Conservation (phyloP, 2,113 vertebrate genomes). For the Chaetodon auriga region DNA sequence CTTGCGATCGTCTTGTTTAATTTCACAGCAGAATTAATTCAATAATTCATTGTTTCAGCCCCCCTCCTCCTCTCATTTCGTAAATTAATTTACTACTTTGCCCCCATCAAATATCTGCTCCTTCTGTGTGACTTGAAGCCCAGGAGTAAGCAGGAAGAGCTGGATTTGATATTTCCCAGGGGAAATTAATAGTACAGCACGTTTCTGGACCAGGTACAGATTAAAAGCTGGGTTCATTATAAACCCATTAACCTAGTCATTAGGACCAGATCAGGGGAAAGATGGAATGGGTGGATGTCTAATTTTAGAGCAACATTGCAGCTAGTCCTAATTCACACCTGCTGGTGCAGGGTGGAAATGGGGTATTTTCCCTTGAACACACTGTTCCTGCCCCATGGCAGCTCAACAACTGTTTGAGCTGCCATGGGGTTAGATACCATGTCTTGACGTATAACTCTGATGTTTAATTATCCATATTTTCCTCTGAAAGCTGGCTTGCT, state of each 20-base stretch:
- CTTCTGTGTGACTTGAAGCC: constrained; percentile 36
- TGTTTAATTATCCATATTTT: background rate
- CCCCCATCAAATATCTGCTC: constrained; percentile 32
- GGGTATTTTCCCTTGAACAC: constrained; percentile 43
- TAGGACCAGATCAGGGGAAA: constrained; percentile 71
- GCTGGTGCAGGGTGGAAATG: constrained; percentile 15
- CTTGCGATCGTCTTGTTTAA: constrained; percentile 23
- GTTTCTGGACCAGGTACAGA: constrained; percentile 80
- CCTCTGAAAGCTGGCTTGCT: background rate
- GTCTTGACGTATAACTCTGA: background rate
- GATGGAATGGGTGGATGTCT: constrained; percentile 58
- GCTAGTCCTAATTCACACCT: constrained; percentile 42
- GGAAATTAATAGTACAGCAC: constrained; percentile 81
- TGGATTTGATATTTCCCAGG: constrained; percentile 71
- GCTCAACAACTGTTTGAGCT: too few species aligned
- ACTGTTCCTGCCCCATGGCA: background rate
- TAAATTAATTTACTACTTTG: constrained; percentile 52
- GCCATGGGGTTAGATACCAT: background rate
- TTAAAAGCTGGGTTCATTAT: constrained; percentile 77
- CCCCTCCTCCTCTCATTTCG: constrained; percentile 33
- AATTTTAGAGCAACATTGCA: constrained; percentile 65
- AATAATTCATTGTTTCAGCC: constrained; percentile 45
- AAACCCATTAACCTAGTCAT: constrained; percentile 85
- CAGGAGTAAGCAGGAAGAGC: constrained; percentile 35
- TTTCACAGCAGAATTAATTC: constrained; percentile 55